Evolutionary conservation across 2,113 vertebrate genomes (phyloP).

Genomic region (Thunnus maccoyii): DNA sequence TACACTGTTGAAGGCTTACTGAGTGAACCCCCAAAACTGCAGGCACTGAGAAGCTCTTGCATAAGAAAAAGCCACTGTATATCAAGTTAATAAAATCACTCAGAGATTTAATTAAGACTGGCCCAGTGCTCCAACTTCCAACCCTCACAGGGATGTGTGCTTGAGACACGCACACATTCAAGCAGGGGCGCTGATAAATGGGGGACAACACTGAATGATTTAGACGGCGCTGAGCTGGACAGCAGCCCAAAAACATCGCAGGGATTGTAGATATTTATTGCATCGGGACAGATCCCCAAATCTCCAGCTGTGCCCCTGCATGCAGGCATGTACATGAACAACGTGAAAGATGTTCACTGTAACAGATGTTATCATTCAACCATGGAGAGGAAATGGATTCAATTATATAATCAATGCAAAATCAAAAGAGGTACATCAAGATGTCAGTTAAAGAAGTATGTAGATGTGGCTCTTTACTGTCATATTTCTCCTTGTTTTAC

Average conservation of each 20-base stretch:
- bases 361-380: neutral
- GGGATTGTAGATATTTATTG: too few species aligned
- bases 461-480: too few species aligned
- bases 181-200: neutral
- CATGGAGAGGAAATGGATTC: neutral
- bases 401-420: too few species aligned
- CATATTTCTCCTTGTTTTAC: too few species aligned
- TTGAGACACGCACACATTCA: constrained; percentile 8
- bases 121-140: neutral
- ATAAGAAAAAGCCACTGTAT: constrained; percentile 23
- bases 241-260: neutral
- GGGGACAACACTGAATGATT: too few species aligned
- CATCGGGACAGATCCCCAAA: neutral
- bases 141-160: neutral
- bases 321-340: neutral
- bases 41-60: constrained; percentile 37
- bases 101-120: constrained; percentile 14
- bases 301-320: neutral
- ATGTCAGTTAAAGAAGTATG: too few species aligned
- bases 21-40: constrained; percentile 12
- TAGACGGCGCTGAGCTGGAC: neutral
- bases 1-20: constrained; percentile 28
- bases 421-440: too few species aligned
- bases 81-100: constrained; percentile 7
- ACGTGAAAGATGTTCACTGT: neutral